These are phyloP conservation scores for Xestoiulus laeticollis DNA, from an alignment of 2,888 invertebrate genomes.

Conservation along the genomic window DNA sequence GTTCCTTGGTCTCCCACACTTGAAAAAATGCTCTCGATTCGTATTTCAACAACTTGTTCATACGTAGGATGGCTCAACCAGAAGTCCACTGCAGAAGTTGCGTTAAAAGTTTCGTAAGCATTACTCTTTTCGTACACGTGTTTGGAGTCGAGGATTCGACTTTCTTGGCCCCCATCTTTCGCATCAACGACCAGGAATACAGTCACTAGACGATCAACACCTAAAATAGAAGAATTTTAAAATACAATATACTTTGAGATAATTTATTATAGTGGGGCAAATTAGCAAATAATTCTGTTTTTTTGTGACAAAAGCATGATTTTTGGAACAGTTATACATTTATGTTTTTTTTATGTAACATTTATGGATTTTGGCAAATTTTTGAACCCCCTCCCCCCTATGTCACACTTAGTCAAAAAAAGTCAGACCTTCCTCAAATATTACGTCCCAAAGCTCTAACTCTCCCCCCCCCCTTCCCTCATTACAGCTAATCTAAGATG, in stretches of 20 bases:
- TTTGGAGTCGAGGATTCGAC: conserved; percentile 52
- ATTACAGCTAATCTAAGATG: too few relatives aligned
- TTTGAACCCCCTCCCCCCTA: too few relatives aligned
- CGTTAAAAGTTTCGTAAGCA: conserved; percentile 55
- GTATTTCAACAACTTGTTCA: conserved; percentile 52
- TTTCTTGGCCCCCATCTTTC: background rate
- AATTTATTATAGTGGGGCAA: background rate
- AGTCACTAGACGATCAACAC: conserved; percentile 55
- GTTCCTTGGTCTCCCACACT: conserved; percentile 50
- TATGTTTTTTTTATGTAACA: too few relatives aligned
- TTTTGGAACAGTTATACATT: too few relatives aligned
- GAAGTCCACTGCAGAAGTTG: conserved; percentile 51
- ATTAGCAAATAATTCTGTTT: too few relatives aligned
- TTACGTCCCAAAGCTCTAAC: too few relatives aligned
- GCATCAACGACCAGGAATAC: conserved; percentile 46
- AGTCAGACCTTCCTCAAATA: too few relatives aligned
- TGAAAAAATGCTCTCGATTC: conserved; percentile 53
- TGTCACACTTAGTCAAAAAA: too few relatives aligned
- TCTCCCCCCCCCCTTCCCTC: too few relatives aligned
- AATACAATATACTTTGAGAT: background rate
- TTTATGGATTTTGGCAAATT: too few relatives aligned
- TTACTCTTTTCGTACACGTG: conserved; percentile 55
- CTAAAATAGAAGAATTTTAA: conserved; percentile 49
- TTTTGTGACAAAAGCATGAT: too few relatives aligned
- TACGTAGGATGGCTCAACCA: conserved; percentile 49